Evolutionary conservation across 2,797 vertebrate species (phyloP).

Genomic region (Trematomus bernacchii): DNA sequence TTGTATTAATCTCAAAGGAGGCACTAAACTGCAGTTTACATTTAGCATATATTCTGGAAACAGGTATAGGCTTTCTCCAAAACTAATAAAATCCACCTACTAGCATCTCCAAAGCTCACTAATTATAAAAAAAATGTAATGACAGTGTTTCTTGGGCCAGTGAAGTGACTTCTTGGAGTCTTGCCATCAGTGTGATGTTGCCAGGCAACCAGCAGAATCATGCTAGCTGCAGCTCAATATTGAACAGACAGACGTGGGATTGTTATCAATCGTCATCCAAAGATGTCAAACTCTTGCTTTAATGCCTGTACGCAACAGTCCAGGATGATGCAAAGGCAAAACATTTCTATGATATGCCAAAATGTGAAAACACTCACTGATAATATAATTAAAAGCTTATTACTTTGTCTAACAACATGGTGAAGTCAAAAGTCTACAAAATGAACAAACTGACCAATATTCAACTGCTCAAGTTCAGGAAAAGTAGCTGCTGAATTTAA

Average conservation of each 20-base stretch:
- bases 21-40: background rate
- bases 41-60: background rate
- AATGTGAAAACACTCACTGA: background rate
- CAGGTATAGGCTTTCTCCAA: background rate
- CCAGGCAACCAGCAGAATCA: background rate
- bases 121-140: background rate
- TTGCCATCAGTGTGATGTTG: background rate
- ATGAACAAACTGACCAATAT: background rate
- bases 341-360: background rate
- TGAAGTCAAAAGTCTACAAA: background rate
- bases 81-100: background rate
- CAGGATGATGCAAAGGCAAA: background rate
- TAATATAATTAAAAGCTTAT: background rate
- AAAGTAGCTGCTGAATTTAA: background rate
- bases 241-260: background rate
- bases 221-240: background rate
- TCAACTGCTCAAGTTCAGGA: background rate
- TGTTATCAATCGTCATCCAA: background rate
- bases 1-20: constrained; percentile 12
- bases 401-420: background rate
- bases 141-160: background rate
- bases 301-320: background rate
- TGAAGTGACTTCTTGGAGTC: background rate
- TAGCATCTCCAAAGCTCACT: background rate
- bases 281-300: background rate